Evolutionary conservation across 2,113 vertebrate species (phyloP).

Genomic region (Solea senegalensis): DNA sequence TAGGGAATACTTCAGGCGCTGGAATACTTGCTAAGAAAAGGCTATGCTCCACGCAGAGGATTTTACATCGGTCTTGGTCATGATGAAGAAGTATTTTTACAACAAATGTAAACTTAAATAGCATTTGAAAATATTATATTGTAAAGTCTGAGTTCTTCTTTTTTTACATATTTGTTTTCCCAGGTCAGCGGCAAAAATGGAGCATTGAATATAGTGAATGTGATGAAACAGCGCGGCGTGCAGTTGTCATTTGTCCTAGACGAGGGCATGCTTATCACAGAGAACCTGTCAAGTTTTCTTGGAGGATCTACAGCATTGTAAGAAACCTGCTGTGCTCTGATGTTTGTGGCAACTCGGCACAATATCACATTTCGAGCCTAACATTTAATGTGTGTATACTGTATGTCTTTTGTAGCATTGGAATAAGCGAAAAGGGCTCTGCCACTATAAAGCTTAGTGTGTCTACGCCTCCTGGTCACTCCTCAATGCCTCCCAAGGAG

Average conservation of each 20-base stretch:
- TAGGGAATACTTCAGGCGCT: slow-evolving; percentile 92
- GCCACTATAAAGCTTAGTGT: slow-evolving; percentile 87
- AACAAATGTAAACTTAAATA: background rate
- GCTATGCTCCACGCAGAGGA: slow-evolving; percentile 85
- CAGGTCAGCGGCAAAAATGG: slow-evolving; percentile 86
- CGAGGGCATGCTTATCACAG: slow-evolving; percentile 83
- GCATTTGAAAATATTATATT: background rate
- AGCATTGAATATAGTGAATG: slow-evolving; percentile 83
- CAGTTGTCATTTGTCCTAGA: slow-evolving; percentile 89
- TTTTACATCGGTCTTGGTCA: slow-evolving; percentile 93
- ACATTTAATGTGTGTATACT: background rate
- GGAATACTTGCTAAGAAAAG: slow-evolving; percentile 88
- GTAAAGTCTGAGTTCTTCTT: background rate
- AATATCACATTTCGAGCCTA: background rate
- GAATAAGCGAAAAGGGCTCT: slow-evolving; percentile 88
- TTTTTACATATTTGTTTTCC: slow-evolving; percentile 7
- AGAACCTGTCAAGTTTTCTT: slow-evolving; percentile 82
- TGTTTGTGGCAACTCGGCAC: background rate
- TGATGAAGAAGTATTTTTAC: slow-evolving; percentile 88
- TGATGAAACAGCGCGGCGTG: slow-evolving; percentile 84
- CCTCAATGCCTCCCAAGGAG: slow-evolving; percentile 89
- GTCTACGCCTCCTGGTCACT: slow-evolving; percentile 84
- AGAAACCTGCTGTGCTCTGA: slow-evolving; percentile 51
- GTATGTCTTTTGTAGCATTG: slow-evolving; percentile 78
- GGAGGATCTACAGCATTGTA: slow-evolving; percentile 89